Conservation (phyloP, 2,797 vertebrate genomes). For the Pseudomugil gertrudae region DNA sequence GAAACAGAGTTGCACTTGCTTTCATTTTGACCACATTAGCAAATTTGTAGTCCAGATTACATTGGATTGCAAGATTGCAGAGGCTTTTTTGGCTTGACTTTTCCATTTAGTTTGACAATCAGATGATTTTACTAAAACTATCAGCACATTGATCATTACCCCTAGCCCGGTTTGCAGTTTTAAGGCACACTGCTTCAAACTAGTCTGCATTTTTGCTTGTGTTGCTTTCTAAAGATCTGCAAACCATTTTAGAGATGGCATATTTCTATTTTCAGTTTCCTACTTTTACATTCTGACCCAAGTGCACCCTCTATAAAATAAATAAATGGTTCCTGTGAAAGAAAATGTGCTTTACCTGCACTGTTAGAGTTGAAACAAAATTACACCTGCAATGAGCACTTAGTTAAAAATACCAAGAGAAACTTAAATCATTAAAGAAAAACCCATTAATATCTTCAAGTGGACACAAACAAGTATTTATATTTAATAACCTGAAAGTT, state of each 20-base stretch:
- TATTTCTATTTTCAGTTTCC: not conserved
- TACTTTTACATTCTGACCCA: too few species aligned
- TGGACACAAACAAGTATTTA: not conserved
- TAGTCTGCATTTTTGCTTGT: not conserved
- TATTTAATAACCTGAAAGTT: not conserved
- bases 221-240: constrained; percentile 3
- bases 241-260: not conserved
- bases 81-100: not conserved
- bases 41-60: constrained; percentile 17
- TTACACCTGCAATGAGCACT: not conserved
- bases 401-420: not conserved
- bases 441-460: not conserved
- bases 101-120: constrained; percentile 48
- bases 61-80: constrained; percentile 24
- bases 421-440: not conserved
- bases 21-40: constrained; percentile 17
- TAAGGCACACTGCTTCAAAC: not conserved
- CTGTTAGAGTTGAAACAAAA: not conserved
- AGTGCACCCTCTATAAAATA: not conserved
- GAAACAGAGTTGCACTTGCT: constrained; percentile 51
- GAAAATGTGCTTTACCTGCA: not conserved
- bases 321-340: not conserved
- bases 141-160: constrained; percentile 16
- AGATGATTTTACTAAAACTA: constrained; percentile 30
- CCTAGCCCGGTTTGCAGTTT: not conserved